These are phyloP conservation scores for Hippocampus guttulatus DNA, from an alignment of 2,113 vertebrate species.

Conservation along the genomic window DNA sequence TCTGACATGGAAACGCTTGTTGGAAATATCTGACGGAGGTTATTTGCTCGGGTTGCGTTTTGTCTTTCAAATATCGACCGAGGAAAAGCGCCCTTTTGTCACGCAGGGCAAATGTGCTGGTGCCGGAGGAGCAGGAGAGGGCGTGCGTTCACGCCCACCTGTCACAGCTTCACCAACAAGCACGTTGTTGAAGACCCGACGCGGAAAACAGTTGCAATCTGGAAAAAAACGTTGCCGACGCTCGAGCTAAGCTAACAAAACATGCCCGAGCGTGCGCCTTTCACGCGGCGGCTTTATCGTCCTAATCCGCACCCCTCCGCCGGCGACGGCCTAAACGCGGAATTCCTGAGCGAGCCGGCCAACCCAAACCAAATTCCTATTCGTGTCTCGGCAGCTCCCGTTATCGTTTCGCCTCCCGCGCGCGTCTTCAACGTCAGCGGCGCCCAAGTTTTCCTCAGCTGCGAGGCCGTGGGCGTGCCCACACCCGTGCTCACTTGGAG, in stretches of 20 bases:
- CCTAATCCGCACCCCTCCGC: not conserved
- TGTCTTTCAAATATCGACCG: too few relatives aligned
- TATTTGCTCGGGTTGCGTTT: too few relatives aligned
- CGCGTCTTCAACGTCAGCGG: conserved; percentile 88
- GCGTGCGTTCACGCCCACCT: too few relatives aligned
- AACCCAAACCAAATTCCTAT: conserved; percentile 28
- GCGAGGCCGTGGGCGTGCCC: conserved; percentile 87
- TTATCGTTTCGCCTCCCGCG: conserved; percentile 83
- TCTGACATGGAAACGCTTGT: too few relatives aligned
- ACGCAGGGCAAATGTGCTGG: too few relatives aligned
- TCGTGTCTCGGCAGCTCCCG: conserved; percentile 30
- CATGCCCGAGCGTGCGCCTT: not conserved
- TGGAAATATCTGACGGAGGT: too few relatives aligned
- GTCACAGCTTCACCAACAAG: too few relatives aligned
- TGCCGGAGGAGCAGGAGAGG: too few relatives aligned
- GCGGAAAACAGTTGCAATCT: too few relatives aligned
- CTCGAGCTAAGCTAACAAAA: not conserved
- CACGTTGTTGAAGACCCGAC: too few relatives aligned
- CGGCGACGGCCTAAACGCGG: conserved; percentile 6
- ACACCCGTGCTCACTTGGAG: conserved; percentile 92
- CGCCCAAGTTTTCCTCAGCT: conserved; percentile 88
- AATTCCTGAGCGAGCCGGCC: conserved; percentile 20
- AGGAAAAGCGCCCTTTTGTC: too few relatives aligned
- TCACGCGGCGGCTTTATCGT: conserved; percentile 13
- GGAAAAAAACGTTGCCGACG: not conserved